Conservation (phyloP, 2,113 vertebrate genomes). For the Bubo blakistoni region DNA sequence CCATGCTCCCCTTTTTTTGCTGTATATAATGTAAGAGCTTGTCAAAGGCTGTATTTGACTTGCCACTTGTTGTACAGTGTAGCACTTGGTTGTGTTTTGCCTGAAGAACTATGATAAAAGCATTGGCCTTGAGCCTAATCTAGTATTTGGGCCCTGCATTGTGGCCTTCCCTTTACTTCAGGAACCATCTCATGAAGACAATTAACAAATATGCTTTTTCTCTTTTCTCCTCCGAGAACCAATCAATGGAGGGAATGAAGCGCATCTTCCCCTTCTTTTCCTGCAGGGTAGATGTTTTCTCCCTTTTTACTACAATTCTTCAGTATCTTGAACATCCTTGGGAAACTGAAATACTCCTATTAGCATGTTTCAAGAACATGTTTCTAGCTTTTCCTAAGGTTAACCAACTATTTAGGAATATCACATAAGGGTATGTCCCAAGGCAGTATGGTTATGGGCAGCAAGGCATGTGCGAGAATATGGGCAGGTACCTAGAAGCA, state of each 20-base stretch:
- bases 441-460: neutral
- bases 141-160: neutral
- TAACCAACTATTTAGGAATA: neutral
- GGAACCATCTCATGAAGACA: neutral
- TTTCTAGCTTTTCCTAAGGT: neutral
- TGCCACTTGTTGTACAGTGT: neutral
- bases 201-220: neutral
- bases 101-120: neutral
- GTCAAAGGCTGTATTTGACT: neutral
- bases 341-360: neutral
- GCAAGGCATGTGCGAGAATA: neutral
- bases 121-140: neutral
- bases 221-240: neutral
- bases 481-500: neutral
- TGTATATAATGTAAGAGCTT: neutral
- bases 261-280: neutral
- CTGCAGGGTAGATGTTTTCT: neutral
- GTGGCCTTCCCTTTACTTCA: neutral
- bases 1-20: neutral
- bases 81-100: neutral
- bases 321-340: neutral
- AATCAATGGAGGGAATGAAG: neutral
- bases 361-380: neutral
- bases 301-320: neutral
- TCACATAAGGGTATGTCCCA: rapidly evolving